Conservation (phyloP, 1,140 invertebrate genomes). For the Bombus waltoni region DNA sequence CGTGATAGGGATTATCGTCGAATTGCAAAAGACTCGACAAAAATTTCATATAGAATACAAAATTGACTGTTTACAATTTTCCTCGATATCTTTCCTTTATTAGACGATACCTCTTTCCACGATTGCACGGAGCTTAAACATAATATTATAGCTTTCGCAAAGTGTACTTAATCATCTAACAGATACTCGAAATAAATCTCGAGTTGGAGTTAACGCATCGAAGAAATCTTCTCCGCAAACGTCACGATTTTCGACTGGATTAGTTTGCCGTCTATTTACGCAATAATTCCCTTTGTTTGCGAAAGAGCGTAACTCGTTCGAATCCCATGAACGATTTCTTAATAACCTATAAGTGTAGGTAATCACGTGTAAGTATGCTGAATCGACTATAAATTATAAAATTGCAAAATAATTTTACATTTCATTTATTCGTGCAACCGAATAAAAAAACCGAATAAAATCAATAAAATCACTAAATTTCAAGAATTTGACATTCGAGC, state of each 20-base stretch:
- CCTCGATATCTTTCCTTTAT: no score
- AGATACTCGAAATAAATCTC: not conserved
- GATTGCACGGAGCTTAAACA: not conserved
- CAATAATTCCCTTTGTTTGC: not conserved
- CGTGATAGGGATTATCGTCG: not conserved
- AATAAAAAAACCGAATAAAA: not conserved
- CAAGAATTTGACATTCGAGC: not conserved
- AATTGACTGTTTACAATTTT: not conserved
- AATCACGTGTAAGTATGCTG: not conserved
- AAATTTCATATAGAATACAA: not conserved
- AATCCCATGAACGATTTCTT: not conserved
- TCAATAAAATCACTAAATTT: not conserved
- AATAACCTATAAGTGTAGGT: not conserved
- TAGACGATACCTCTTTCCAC: not conserved
- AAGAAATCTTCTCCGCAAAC: slow-evolving; percentile 10
- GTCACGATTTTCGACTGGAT: not conserved
- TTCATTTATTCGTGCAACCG: not conserved
- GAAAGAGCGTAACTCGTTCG: not conserved
- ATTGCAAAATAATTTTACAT: not conserved
- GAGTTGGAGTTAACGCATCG: slow-evolving; percentile 5
- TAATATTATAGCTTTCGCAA: not conserved
- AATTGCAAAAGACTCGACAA: not conserved
- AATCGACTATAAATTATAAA: not conserved
- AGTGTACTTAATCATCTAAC: not conserved
- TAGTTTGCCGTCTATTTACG: not conserved